Evolutionary conservation across 2,888 invertebrate genomes (phyloP), one percentile per base, ranked within the genome.

Genomic region (Atherix ibis): DNA sequence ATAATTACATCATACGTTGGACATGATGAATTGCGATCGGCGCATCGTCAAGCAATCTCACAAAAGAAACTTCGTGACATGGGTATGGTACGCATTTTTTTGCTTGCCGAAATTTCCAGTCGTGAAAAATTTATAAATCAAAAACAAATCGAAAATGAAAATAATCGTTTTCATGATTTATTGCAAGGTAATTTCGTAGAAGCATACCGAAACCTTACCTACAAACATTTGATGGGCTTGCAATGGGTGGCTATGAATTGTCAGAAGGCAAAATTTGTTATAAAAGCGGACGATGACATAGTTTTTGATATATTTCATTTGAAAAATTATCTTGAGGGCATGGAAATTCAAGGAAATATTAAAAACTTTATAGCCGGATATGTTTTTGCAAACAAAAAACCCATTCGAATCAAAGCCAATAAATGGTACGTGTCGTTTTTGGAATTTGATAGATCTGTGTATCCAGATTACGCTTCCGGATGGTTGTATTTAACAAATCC

Each of bases 221-320:
- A 75, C 46, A 85, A 85, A 56, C 83, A 85, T 49, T 53, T 79
- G 0, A 83, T 84, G 82, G 84, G 84, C 0, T 53, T 85, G 24
- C 68, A 70, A 45, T 87, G 84, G 84, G 75, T 71, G 1, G 61
- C 67, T 1, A 59, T 59, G n/a, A 62, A 65, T 46, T 85, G 84
- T 48, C 49, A 48, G 2, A 58, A 64, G 9, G 67, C 72, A 2
- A 65, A 68, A 37, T 80, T 69, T 46, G 64, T 84, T 18, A 65
- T 84, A 18, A 87, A 87, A 67, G 73, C 80, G 57, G 85, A 87
- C 51, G 84, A 85, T 52, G 85, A 85, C 49, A 77, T 76, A 30
- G 73, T 80, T 4, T 68, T 78, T 13, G 75, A 83, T 54, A 56
- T 83, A 16, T 71, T 71, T 44, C 66, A 67, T 41, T 56, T 76